phyloP scores from a whole-genome alignment of 35 echinoderm and acorn worm species.

The Eucidaris tribuloides region DNA sequence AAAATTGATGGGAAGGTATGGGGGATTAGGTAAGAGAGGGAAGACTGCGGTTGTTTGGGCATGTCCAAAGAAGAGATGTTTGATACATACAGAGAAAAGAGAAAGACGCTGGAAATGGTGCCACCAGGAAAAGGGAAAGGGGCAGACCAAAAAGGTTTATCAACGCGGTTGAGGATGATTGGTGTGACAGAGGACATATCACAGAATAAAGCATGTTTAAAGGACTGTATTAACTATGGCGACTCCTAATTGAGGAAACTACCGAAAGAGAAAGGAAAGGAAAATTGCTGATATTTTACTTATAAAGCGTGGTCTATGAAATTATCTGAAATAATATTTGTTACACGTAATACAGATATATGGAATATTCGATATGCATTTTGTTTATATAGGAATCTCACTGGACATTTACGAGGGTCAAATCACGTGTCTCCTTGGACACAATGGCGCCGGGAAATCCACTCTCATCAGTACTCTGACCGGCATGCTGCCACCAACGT shows the following conservation, averaged over 20 bases:
- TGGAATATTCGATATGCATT: neutral
- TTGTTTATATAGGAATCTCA: constrained; percentile 25
- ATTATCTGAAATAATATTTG: neutral
- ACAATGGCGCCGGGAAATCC: constrained; percentile 66
- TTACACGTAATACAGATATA: neutral
- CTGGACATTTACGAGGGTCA: constrained; percentile 84
- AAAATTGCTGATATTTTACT: neutral
- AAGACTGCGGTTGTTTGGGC: too few relatives aligned
- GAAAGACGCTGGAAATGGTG: too few relatives aligned
- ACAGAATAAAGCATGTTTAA: too few relatives aligned
- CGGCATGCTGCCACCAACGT: constrained; percentile 36
- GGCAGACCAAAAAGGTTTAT: too few relatives aligned
- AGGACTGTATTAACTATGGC: too few relatives aligned
- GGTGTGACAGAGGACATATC: too few relatives aligned
- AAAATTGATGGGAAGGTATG: too few relatives aligned
- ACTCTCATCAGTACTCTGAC: constrained; percentile 55
- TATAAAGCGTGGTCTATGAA: neutral
- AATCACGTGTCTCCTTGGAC: constrained; percentile 68
- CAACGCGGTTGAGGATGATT: too few relatives aligned
- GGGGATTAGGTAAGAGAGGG: too few relatives aligned
- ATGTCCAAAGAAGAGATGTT: too few relatives aligned
- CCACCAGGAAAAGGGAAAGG: too few relatives aligned
- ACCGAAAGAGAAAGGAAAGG: neutral
- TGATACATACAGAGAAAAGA: too few relatives aligned
- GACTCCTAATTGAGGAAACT: neutral